A percentile compares a stretch with the other conserved stretches of the same genome.
Evolutionary conservation across 2,888 invertebrate species (phyloP).

Genomic region (Strigamia transsilvanica): DNA sequence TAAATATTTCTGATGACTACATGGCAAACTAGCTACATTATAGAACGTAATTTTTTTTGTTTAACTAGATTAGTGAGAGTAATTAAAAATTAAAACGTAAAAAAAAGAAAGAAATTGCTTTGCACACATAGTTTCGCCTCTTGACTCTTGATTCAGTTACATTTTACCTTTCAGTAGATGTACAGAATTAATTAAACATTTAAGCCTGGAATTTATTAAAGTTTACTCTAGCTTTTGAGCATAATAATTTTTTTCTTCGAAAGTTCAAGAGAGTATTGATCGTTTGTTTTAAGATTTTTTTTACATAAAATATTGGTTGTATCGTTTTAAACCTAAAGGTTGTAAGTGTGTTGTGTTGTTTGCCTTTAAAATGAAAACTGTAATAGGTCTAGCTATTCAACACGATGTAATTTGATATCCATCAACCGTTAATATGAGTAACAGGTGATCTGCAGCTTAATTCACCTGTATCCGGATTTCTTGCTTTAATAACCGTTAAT

Average conservation of each 20-base stretch:
- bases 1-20: too few relatives aligned
- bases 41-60: too few relatives aligned
- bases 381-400: too few relatives aligned
- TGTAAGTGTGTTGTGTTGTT: background rate
- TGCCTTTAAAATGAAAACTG: too few relatives aligned
- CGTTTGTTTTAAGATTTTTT: background rate
- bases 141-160: background rate
- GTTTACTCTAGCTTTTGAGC: background rate
- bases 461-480: too few relatives aligned
- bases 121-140: background rate
- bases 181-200: conserved; percentile 20
- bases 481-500: too few relatives aligned
- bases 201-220: conserved; percentile 1
- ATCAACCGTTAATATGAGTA: too few relatives aligned
- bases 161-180: background rate
- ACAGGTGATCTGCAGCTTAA: too few relatives aligned
- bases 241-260: background rate
- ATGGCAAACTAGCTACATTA: too few relatives aligned
- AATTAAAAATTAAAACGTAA: background rate
- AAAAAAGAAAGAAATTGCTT: too few relatives aligned
- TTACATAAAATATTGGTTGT: background rate
- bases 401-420: too few relatives aligned
- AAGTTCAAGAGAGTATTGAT: background rate
- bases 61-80: too few relatives aligned
- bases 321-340: background rate